A percentile compares a stretch with the other conserved stretches of the same genome.
Conservation (phyloP, 1,140 invertebrate species). For the Drosophila murphyi region DNA sequence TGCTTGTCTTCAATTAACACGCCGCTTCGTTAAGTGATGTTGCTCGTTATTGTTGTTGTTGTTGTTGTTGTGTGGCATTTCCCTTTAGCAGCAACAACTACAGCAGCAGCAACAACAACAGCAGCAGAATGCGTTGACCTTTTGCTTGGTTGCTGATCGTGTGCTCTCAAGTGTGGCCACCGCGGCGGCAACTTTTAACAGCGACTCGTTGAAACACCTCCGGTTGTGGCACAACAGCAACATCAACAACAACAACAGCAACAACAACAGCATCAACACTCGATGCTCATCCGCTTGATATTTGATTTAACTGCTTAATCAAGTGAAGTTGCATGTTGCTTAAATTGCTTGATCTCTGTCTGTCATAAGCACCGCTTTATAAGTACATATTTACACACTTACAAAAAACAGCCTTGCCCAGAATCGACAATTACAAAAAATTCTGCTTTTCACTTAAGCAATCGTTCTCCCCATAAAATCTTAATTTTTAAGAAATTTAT, state of each 20-base stretch:
- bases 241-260: not conserved
- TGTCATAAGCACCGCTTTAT: conserved; percentile 46
- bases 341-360: conserved; percentile 70
- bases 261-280: not conserved
- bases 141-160: conserved; percentile 43
- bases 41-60: conserved; percentile 40
- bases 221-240: conserved; percentile 11
- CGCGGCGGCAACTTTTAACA: conserved; percentile 73
- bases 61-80: conserved; percentile 74
- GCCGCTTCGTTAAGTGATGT: conserved; percentile 65
- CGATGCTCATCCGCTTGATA: conserved; percentile 20
- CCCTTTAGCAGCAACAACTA: conserved; percentile 60
- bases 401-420: too few relatives aligned
- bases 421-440: too few relatives aligned
- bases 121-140: conserved; percentile 74
- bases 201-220: conserved; percentile 64
- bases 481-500: too few relatives aligned
- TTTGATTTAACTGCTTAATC: conserved; percentile 80
- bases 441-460: too few relatives aligned
- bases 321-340: conserved; percentile 60
- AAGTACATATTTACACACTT: conserved; percentile 18
- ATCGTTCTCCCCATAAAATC: too few relatives aligned
- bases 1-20: conserved; percentile 80
- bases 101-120: conserved; percentile 8
- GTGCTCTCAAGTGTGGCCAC: conserved; percentile 76